A percentile compares a stretch with the other conserved stretches of the same genome.
phyloP scores from a whole-genome alignment of 2,113 vertebrate species.

The Plotosus lineatus region DNA sequence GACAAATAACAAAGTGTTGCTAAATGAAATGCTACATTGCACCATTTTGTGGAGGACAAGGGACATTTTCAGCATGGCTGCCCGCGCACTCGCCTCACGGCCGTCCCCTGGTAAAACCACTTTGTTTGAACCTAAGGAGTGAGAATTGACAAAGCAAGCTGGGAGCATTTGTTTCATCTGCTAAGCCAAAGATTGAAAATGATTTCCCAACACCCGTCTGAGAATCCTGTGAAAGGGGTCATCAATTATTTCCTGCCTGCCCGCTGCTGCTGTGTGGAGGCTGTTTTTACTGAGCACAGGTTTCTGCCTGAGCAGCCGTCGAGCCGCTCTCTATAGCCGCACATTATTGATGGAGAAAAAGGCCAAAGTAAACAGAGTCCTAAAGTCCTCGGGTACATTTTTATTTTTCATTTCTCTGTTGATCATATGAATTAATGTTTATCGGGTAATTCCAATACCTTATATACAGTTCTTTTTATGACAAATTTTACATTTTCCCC shows the following conservation, averaged over 20 bases:
- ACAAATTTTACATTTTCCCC: not conserved
- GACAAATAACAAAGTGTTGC: conserved; percentile 79
- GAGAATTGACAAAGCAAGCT: conserved; percentile 81
- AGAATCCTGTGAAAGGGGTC: conserved; percentile 76
- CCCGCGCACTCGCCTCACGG: conserved; percentile 69
- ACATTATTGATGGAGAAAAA: conserved; percentile 70
- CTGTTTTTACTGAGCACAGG: conserved; percentile 76
- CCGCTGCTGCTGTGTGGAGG: conserved; percentile 74
- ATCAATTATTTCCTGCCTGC: conserved; percentile 80
- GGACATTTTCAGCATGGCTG: conserved; percentile 81
- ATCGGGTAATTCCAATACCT: not conserved
- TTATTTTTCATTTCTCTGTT: conserved; percentile 43
- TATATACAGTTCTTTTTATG: not conserved
- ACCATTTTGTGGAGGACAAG: conserved; percentile 79
- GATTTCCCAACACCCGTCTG: conserved; percentile 78
- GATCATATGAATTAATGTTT: not conserved
- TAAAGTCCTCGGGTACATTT: conserved; percentile 61
- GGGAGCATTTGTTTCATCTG: conserved; percentile 79
- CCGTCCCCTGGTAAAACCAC: conserved; percentile 75
- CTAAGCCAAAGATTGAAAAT: conserved; percentile 81
- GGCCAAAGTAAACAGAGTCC: conserved; percentile 69
- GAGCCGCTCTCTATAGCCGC: conserved; percentile 72
- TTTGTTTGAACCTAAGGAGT: conserved; percentile 83
- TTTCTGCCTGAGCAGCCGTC: conserved; percentile 68
- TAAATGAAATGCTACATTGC: conserved; percentile 77